These are phyloP conservation scores for Arrhopalites spinosus DNA, from an alignment of 2,888 invertebrate species.

Conservation along the genomic window DNA sequence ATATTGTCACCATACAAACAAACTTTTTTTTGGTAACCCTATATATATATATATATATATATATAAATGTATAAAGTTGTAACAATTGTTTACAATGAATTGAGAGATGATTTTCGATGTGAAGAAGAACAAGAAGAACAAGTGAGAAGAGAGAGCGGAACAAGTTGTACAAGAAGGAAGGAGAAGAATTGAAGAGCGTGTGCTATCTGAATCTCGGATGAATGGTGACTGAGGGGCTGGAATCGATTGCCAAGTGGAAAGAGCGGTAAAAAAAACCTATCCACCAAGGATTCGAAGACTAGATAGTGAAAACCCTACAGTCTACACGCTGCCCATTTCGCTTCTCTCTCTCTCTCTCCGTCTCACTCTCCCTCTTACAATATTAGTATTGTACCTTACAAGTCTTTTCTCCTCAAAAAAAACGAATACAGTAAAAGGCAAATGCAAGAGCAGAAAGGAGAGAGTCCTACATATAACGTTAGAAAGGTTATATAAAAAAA, in stretches of 20 bases:
- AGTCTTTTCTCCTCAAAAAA: no score
- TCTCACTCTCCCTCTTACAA: background rate
- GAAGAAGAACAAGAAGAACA: background rate
- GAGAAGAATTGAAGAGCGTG: slow-evolving; percentile 28
- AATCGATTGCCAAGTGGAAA: slow-evolving; percentile 37
- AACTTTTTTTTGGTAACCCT: no score
- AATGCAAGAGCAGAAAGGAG: no score
- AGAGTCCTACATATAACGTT: no score
- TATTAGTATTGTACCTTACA: no score
- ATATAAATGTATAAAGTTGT: no score
- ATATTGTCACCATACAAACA: no score
- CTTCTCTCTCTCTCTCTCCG: slow-evolving; percentile 1
- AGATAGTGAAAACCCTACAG: slow-evolving; percentile 3
- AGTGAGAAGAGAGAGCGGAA: background rate
- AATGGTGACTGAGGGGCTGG: slow-evolving; percentile 32
- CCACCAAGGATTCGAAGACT: background rate
- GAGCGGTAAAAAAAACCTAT: slow-evolving; percentile 25
- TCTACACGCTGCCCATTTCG: background rate
- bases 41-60: no score
- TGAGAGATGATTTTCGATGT: no score
- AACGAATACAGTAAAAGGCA: no score
- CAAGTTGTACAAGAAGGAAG: background rate
- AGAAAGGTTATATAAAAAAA: no score
- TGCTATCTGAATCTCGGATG: slow-evolving; percentile 36
- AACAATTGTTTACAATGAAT: no score